Base-by-base conservation (phyloP, 2,888 invertebrate genomes). In the Heliconius ismenius region DNA sequence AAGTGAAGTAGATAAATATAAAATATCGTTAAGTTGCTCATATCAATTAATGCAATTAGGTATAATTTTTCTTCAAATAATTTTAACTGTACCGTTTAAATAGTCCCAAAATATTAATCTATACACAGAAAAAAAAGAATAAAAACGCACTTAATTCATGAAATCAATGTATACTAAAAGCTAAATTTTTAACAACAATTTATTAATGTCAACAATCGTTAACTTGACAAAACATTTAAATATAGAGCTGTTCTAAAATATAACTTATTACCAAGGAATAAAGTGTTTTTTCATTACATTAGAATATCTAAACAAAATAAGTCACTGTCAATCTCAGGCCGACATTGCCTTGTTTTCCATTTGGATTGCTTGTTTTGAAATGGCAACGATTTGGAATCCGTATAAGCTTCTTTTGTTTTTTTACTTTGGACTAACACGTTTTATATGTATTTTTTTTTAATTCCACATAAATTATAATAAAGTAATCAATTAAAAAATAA, bases 201-300 rank as follows among this genome's bases (percentile, higher is more conserved):
- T 78, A 78, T 78, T 67, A 78, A 75, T 67, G 75, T 67, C 77
- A 78, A 75, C 77, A 36, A 67, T 72, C 70, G 67, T 78, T 73
- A 75, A 75, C 77, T 78, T 78, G 77, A 78, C 72, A 75, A 36
- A 75, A 72, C 67, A 67, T 73, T 74, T 78, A 54, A 63, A n/a
- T 39, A 67, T 36, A 39, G 15, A n/a, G 67, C 21, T 67, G n/a
- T 15, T 39, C 72, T 18, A 75, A 58, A 75, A 60, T 68, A 24
- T 9, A 39, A 75, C 28, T 73, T 78, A 75, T 78, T n/a, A 2
- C 11, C 6, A 26, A 2, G 54, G 26, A 4, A 24, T 72, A 78
- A 36, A 43, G 67, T 72, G 21, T 26, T 62, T 68, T 75, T 75
- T 18, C 18, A 65, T 68, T 32, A 21, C 21, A 70, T n/a, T 49